Base-by-base conservation (phyloP, 2,888 invertebrate species). In the Parascotia fuliginaria region DNA sequence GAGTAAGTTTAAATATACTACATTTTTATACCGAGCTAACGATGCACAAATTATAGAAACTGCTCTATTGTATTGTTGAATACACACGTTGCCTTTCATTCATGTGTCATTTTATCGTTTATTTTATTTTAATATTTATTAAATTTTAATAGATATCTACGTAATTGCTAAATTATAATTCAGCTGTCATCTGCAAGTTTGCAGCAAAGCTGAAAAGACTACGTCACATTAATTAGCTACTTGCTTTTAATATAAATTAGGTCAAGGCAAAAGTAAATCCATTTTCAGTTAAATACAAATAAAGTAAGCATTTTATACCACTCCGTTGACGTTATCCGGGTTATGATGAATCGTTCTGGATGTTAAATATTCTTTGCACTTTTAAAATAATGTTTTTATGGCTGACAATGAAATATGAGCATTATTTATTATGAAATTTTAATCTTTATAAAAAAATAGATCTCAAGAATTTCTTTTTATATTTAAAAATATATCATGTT, bases 1-100 rank as follows among this genome's bases (percentile, higher is more conserved):
- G 97, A 94, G 98, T 98, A 93, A 95, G 95, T 89, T 41, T 13
- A 22, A 27, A 37, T 28, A 37, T 37, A 40, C 13, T 22, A n/a
- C n/a, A n/a, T n/a, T n/a, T n/a, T n/a, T n/a, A n/a, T n/a, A n/a
- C n/a, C n/a, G n/a, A n/a, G n/a, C n/a, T n/a, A n/a, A n/a, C n/a
- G n/a, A n/a, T n/a, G n/a, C n/a, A n/a, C n/a, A n/a, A n/a, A n/a
- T n/a, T n/a, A n/a, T n/a, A n/a, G n/a, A n/a, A n/a, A n/a, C n/a
- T n/a, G n/a, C n/a, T n/a, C n/a, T n/a, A n/a, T n/a, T n/a, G n/a
- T n/a, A n/a, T n/a, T n/a, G n/a, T n/a, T n/a, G n/a, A n/a, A n/a
- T n/a, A n/a, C n/a, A n/a, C n/a, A n/a, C n/a, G n/a, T n/a, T n/a
- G n/a, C n/a, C n/a, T n/a, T n/a, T n/a, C n/a, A n/a, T n/a, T n/a